Base-by-base conservation (phyloP, 2,888 invertebrate species). In the Sarcophaga caerulescens region DNA sequence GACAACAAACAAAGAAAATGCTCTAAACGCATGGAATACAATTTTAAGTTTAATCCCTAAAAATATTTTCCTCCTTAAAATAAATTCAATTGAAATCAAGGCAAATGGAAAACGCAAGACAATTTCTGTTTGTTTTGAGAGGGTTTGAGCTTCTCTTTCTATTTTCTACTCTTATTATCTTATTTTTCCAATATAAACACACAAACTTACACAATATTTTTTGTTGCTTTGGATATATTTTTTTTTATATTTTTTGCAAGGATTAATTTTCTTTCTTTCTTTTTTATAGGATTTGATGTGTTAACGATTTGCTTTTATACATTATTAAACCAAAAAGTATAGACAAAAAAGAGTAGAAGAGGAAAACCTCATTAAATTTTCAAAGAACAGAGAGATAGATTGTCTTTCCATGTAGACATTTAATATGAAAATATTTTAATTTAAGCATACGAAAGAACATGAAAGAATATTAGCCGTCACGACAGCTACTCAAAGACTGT, bases 21-120 rank as follows among this genome's bases (percentile, higher is more conserved):
- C 23, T 76, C 44, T 45, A 63, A 60, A 66, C 59, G 74, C 62
- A 77, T 75, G 70, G 57, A 76, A 76, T 80, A 71, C 23, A 79
- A 79, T 82, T 83, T 77, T 76, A 69, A 70, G 63, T 68, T 80
- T 77, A 83, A 85, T 80, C 76, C 65, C 44, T 59, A 73, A 60
- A 73, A 76, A 68, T 76, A 63, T 79, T 75, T 85, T 78, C 52
- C 35, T 78, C n/a, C 17, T 76, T 52, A 57, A 57, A 71, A 57
- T 23, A 65, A 84, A 45, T 60, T 74, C n/a, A 71, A 82, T 59
- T 71, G 21, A 74, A 60, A 66, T 57, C 14, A 21, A 73, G 52
- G 60, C 14, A 74, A 44, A 68, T 19, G 19, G 21, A 60, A 73
- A 74, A 74, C 17, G 17, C 21, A 74, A 45, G 35, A 59, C 35